These are phyloP conservation scores for Lagopus muta DNA, from an alignment of 2,113 vertebrate species.

Conservation along the genomic window DNA sequence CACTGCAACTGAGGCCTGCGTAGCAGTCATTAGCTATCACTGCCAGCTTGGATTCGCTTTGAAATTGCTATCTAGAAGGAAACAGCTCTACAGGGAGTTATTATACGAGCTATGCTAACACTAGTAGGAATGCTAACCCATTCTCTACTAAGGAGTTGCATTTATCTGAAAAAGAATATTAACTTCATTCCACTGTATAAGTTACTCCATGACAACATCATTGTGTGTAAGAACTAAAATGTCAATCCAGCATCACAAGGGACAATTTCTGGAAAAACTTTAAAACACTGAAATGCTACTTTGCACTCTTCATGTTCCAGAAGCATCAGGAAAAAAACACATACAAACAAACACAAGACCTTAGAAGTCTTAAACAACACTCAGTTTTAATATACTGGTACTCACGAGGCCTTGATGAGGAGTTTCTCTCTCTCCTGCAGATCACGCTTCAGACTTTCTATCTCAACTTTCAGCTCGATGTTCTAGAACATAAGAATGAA, in stretches of 20 bases:
- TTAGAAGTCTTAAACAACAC: neutral
- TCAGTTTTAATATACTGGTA: neutral
- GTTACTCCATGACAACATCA: neutral
- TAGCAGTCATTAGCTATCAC: neutral
- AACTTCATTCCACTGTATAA: too few relatives aligned
- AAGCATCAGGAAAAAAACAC: neutral
- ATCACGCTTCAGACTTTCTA: constrained; percentile 94
- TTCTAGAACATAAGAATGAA: constrained; percentile 80
- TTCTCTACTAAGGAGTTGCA: neutral
- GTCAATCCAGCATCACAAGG: neutral
- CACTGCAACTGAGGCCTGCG: accelerated
- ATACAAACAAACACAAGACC: neutral
- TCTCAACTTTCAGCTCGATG: constrained; percentile 96
- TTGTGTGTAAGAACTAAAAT: neutral
- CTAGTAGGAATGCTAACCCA: neutral
- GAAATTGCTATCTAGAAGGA: neutral
- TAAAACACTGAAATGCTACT: neutral
- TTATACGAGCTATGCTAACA: too few relatives aligned
- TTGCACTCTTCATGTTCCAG: neutral
- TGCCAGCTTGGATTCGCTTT: neutral
- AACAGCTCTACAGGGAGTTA: neutral
- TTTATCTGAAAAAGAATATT: neutral
- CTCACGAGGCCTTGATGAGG: constrained; percentile 96
- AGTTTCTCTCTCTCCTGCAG: constrained; percentile 92
- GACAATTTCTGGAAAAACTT: neutral